Evolutionary conservation across 2,888 invertebrate genomes (phyloP).

Genomic region (Euzophera pinguis): DNA sequence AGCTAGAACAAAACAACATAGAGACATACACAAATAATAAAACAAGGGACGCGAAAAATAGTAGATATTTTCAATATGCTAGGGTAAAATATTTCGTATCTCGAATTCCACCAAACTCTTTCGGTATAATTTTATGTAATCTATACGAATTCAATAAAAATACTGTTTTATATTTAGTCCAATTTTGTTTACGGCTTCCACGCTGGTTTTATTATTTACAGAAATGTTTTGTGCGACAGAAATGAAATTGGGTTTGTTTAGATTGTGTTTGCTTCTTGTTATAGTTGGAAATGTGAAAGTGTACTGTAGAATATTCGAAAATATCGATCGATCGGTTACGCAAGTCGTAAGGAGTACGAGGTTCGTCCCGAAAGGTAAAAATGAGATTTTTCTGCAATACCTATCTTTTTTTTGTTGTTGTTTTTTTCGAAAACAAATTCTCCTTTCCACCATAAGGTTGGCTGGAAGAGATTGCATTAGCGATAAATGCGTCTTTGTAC

Average conservation of each 20-base stretch:
- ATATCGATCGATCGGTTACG: background rate
- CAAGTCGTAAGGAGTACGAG: background rate
- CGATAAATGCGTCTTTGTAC: too few relatives aligned
- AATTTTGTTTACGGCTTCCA: background rate
- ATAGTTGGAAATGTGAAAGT: background rate
- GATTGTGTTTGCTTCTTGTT: constrained; percentile 1
- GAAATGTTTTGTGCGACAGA: constrained; percentile 6
- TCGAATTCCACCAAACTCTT: too few relatives aligned
- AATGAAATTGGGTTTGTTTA: background rate
- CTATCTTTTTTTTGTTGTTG: background rate
- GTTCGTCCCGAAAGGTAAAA: background rate
- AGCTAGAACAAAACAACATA: too few relatives aligned
- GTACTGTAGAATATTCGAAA: background rate
- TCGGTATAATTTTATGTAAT: background rate
- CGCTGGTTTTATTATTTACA: background rate
- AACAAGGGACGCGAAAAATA: too few relatives aligned
- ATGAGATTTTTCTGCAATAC: background rate
- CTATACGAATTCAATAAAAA: constrained; percentile 7
- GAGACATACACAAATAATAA: too few relatives aligned
- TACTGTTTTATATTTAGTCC: constrained; percentile 6
- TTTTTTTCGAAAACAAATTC: too few relatives aligned
- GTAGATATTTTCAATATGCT: too few relatives aligned
- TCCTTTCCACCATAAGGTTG: too few relatives aligned
- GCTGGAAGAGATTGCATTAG: too few relatives aligned
- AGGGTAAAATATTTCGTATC: too few relatives aligned